These are phyloP conservation scores for Aulostomus chinensis DNA, from an alignment of 2,797 vertebrate genomes.

Conservation along the genomic window DNA sequence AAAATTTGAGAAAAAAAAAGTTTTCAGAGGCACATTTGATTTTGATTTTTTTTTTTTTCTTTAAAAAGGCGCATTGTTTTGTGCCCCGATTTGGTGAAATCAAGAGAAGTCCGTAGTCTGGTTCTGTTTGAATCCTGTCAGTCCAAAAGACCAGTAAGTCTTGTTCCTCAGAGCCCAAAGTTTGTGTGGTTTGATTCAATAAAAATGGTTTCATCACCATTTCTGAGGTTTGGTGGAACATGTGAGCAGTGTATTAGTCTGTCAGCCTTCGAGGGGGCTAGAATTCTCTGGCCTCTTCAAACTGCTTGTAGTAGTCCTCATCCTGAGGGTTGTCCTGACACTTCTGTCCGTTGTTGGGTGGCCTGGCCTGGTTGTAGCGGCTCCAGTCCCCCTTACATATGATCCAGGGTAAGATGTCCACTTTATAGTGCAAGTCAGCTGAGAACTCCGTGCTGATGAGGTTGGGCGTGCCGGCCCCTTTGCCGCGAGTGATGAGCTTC, in stretches of 20 bases:
- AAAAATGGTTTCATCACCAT: conserved; percentile 43
- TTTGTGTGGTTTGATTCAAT: conserved; percentile 36
- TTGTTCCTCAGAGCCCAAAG: conserved; percentile 45
- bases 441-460: conserved; percentile 95
- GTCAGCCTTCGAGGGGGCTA: conserved; percentile 25
- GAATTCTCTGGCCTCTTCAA: conserved; percentile 92
- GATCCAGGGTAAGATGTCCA: conserved; percentile 94
- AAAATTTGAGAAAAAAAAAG: conserved; percentile 1
- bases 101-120: conserved; percentile 33
- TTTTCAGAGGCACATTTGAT: conserved; percentile 32
- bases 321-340: conserved; percentile 87
- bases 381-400: conserved; percentile 97
- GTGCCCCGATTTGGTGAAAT: conserved; percentile 37
- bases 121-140: conserved; percentile 29
- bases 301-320: conserved; percentile 89
- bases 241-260: conserved; percentile 22
- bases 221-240: conserved; percentile 43
- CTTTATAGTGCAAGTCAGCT: conserved; percentile 93
- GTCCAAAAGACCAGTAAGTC: conserved; percentile 44
- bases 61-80: conserved; percentile 16
- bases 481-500: conserved; percentile 90
- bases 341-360: conserved; percentile 89
- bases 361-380: conserved; percentile 88
- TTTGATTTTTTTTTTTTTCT: too few species aligned
- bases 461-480: conserved; percentile 89